Evolutionary conservation across 2,888 invertebrate genomes (phyloP).

Genomic region (Lithophane leautieri): DNA sequence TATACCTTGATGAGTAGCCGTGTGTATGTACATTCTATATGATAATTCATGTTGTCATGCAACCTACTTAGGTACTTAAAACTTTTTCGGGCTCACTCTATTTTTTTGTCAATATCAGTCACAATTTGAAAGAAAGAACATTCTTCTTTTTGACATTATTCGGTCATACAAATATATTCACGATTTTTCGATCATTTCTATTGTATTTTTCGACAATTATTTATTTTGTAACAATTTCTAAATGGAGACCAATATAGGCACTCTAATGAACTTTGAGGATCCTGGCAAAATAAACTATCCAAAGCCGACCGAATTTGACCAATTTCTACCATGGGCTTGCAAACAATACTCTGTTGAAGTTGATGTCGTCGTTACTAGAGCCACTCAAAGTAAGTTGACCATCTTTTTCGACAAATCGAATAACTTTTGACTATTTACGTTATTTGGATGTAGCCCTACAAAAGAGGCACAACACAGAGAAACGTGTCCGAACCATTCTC

Average conservation of each 20-base stretch:
- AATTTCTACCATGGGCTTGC: slow-evolving; percentile 42
- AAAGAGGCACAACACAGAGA: neutral
- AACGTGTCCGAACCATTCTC: neutral
- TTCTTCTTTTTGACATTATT: neutral
- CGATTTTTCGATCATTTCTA: neutral
- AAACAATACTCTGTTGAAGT: rapidly evolving
- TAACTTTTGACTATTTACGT: neutral
- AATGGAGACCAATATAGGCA: neutral
- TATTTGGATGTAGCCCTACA: neutral
- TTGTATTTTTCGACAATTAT: neutral
- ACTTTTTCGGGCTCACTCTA: neutral
- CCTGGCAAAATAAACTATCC: neutral
- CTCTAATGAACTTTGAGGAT: too few species aligned
- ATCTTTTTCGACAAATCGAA: neutral
- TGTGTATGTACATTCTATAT: too few species aligned
- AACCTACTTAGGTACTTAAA: neutral
- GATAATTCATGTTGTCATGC: too few species aligned
- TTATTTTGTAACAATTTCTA: neutral
- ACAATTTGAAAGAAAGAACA: neutral
- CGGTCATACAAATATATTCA: neutral
- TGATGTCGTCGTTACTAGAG: neutral
- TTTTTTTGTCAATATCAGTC: neutral
- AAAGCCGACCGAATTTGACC: slow-evolving; percentile 30
- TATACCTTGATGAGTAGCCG: too few species aligned
- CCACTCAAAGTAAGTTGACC: slow-evolving; percentile 15